Conservation (phyloP, 2,888 invertebrate genomes). For the Acleris cristana region DNA sequence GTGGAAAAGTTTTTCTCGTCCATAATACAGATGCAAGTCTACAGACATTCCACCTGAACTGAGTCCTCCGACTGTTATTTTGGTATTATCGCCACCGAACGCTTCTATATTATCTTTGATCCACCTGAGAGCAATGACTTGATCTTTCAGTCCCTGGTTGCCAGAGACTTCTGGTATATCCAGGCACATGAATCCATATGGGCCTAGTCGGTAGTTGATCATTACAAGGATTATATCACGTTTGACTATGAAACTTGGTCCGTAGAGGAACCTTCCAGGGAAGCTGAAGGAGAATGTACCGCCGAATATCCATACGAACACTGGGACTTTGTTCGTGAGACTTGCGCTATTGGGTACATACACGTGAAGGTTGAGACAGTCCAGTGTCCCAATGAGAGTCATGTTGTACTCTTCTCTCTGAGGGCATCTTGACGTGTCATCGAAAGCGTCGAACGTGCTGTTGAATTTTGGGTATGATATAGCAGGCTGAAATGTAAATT, state of each 20-base stretch:
- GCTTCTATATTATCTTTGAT: constrained; percentile 58
- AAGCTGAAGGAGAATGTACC: constrained; percentile 53
- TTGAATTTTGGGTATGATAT: constrained; percentile 29
- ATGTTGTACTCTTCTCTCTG: constrained; percentile 14
- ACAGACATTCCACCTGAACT: constrained; percentile 60
- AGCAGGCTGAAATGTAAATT: constrained; percentile 18
- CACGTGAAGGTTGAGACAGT: constrained; percentile 59
- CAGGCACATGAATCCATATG: constrained; percentile 67
- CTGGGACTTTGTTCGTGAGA: constrained; percentile 52
- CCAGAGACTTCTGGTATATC: constrained; percentile 57
- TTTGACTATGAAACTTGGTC: constrained; percentile 55
- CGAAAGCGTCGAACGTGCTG: constrained; percentile 31
- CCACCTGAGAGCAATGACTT: constrained; percentile 59
- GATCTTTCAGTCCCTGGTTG: constrained; percentile 67
- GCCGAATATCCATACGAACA: constrained; percentile 61
- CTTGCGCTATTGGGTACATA: constrained; percentile 54
- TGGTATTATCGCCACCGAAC: constrained; percentile 60
- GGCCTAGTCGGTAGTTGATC: constrained; percentile 59
- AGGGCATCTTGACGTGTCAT: constrained; percentile 31
- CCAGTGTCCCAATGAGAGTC: constrained; percentile 32
- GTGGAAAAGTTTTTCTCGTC: constrained; percentile 52
- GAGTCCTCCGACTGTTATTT: constrained; percentile 58
- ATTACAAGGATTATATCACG: constrained; percentile 61
- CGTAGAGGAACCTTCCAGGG: constrained; percentile 45
- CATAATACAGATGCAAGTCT: constrained; percentile 56